Evolutionary conservation across 2,797 vertebrate species (phyloP), one percentile per base, ranked within the genome.

Genomic region (Coccyzus lansbergi): DNA sequence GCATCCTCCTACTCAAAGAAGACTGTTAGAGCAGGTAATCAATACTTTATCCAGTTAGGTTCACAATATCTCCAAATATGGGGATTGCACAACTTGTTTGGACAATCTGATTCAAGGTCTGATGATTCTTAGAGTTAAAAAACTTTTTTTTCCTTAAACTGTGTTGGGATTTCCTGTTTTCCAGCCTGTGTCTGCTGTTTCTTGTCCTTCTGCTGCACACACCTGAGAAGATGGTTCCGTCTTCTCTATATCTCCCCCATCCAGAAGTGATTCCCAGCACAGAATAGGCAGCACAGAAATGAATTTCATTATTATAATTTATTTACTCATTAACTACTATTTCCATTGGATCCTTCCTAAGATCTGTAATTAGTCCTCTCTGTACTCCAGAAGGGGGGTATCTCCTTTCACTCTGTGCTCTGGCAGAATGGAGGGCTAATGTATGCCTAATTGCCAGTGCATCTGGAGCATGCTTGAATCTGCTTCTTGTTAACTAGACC

Each of bases 401-500:
- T 72, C 48, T 83, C 42, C 65, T 94, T 93, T 87, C 79, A 12
- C 4, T 62, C 20, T 16, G 26, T 25, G 36, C 38, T 72, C 24
- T 75, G 72, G 53, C 44, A 83, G 69, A 69, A 68, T 4, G n/a
- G 16, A 91, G 38, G 29, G 33, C 36, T 76, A 86, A 83, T 44
- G 33, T 8, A 42, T 15, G 19, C n/a, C 24, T 86, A 86, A 86
- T 46, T 91, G 48, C 36, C 89, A 72, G 63, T 2, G 9, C 55
- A 65, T 56, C 91, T 83, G 82, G 29, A 67, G 46, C 69, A n/a
- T 15, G 34, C 72, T 56, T 55, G 91, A 72, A 49, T 83, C 79
- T 95, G 93, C 69, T 94, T 95, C 92, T 94, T 81, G 65, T 95
- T 93, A 93, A 77, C 44, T 29, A 78, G 86, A 55, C 38, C 33